These are phyloP conservation scores for Corythucha ciliata DNA, from an alignment of 2,888 invertebrate genomes.

Conservation along the genomic window DNA sequence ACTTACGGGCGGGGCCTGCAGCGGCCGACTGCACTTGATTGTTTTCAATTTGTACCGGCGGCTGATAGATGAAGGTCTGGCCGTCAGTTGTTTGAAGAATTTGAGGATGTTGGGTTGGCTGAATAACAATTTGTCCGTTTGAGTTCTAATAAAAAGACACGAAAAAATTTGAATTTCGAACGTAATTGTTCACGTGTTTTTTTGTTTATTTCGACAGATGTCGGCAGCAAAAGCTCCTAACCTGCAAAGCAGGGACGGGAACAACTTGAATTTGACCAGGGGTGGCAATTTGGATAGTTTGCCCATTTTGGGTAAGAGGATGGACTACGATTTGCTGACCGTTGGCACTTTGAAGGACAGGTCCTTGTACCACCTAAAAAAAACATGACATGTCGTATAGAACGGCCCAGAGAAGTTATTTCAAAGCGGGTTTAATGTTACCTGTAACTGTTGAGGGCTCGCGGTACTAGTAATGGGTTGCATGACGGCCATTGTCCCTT, in stretches of 20 bases:
- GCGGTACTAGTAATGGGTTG: conserved; percentile 40
- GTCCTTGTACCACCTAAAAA: conserved; percentile 47
- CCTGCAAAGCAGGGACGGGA: conserved; percentile 46
- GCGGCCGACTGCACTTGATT: conserved; percentile 40
- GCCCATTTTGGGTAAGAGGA: conserved; percentile 50
- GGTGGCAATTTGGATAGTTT: conserved; percentile 54
- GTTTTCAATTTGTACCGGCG: conserved; percentile 34
- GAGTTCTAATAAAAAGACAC: conserved; percentile 37
- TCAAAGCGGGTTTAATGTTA: conserved; percentile 23
- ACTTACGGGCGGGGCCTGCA: conserved; percentile 13
- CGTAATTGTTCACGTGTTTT: too few relatives aligned
- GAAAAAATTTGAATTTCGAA: conserved; percentile 12
- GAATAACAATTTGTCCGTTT: conserved; percentile 49
- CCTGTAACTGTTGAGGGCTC: conserved; percentile 39
- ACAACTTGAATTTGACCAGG: conserved; percentile 63
- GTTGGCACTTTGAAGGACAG: conserved; percentile 56
- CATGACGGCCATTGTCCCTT: conserved; percentile 40
- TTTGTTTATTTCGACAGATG: conserved; percentile 7
- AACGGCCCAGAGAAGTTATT: background rate
- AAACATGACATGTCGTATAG: conserved; percentile 12
- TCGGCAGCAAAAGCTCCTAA: conserved; percentile 26
- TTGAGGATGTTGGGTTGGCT: conserved; percentile 61
- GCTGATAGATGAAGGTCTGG: conserved; percentile 81
- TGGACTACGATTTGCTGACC: conserved; percentile 65
- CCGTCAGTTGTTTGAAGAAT: conserved; percentile 86